Conservation (phyloP, 2,888 invertebrate species). For the Ferrisia virgata region DNA sequence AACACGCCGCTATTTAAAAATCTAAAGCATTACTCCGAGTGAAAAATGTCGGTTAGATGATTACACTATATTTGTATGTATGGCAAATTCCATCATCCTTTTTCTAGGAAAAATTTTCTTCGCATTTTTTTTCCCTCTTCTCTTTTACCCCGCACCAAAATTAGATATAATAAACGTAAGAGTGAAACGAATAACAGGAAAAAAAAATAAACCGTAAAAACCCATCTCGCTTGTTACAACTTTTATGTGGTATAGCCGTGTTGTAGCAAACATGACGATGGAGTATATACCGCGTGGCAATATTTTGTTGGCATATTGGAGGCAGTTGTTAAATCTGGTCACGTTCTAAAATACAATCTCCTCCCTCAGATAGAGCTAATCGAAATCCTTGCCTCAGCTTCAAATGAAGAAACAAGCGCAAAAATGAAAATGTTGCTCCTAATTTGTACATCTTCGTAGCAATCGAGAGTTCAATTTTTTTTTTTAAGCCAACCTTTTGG, state of each 20-base stretch:
- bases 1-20: neutral
- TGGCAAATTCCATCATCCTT: neutral
- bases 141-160: neutral
- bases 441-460: constrained; percentile 26
- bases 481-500: neutral
- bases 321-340: constrained; percentile 28
- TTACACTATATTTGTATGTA: constrained; percentile 26
- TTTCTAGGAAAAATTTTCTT: neutral
- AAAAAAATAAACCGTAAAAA: constrained; percentile 36
- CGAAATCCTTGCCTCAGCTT: constrained; percentile 35
- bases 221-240: constrained; percentile 35
- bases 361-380: constrained; percentile 42
- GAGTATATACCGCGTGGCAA: constrained; percentile 18
- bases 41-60: constrained; percentile 26
- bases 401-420: constrained; percentile 34
- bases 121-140: no score
- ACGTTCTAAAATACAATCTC: constrained; percentile 44
- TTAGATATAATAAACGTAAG: constrained; percentile 28
- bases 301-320: constrained; percentile 30
- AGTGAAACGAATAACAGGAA: neutral
- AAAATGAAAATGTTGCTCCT: constrained; percentile 40
- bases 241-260: constrained; percentile 14
- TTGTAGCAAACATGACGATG: constrained; percentile 12
- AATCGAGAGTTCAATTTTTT: constrained; percentile 3
- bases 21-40: neutral